Conservation (phyloP, 2,113 vertebrate genomes). For the Neolamprologus toae region DNA sequence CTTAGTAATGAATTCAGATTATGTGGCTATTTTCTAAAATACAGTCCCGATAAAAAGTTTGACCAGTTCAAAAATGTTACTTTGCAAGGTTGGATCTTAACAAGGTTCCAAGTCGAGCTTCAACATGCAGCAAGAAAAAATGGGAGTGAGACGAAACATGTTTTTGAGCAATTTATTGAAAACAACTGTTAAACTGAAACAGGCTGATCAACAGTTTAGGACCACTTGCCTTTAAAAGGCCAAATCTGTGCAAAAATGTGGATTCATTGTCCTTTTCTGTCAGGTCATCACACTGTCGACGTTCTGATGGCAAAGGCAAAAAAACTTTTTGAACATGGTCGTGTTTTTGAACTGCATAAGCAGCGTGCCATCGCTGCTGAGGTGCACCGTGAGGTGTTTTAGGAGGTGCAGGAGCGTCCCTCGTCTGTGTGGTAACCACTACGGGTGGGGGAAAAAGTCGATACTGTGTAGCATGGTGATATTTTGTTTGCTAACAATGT, state of each 20-base stretch:
- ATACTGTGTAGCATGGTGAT: too few species aligned
- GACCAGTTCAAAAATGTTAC: background rate
- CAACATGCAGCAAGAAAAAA: background rate
- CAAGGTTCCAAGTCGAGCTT: background rate
- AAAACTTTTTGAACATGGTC: background rate
- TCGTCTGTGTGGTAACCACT: too few species aligned
- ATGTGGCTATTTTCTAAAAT: background rate
- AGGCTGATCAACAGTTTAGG: background rate
- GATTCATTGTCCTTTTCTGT: background rate
- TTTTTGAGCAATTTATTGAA: background rate
- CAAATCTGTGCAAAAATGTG: background rate
- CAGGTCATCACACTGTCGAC: background rate
- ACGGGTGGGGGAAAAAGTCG: too few species aligned
- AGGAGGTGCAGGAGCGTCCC: too few species aligned
- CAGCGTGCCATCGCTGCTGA: too few species aligned
- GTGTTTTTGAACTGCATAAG: background rate
- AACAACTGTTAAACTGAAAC: background rate
- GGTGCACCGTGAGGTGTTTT: too few species aligned
- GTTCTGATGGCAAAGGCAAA: background rate
- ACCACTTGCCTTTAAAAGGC: accelerated
- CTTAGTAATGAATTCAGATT: background rate
- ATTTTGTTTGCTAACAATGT: too few species aligned
- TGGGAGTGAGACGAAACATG: background rate
- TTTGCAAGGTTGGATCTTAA: background rate
- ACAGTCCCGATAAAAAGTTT: accelerated